Evolutionary conservation across 2,797 vertebrate genomes (phyloP).

Genomic region (Pogonophryne albipinna): DNA sequence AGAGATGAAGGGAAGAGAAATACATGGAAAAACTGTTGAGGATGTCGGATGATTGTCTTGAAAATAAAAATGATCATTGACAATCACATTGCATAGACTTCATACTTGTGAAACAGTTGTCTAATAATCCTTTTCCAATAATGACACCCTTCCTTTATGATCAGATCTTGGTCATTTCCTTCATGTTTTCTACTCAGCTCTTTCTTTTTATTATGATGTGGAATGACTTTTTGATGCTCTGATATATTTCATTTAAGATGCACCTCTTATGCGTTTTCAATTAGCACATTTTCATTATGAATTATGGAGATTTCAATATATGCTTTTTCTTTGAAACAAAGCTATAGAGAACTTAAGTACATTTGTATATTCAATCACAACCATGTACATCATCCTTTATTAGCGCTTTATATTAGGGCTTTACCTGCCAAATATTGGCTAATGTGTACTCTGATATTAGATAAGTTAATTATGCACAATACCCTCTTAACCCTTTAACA

Average conservation of each 20-base stretch:
- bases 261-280: not conserved
- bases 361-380: not conserved
- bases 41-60: too few species aligned
- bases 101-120: not conserved
- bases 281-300: not conserved
- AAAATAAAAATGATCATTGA: too few species aligned
- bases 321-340: not conserved
- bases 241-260: not conserved
- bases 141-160: not conserved
- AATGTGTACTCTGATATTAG: not conserved
- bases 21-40: too few species aligned
- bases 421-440: not conserved
- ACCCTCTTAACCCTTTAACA: not conserved
- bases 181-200: not conserved
- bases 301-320: not conserved
- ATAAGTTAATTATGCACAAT: not conserved
- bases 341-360: not conserved
- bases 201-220: not conserved
- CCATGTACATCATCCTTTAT: not conserved
- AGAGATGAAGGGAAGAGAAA: conserved; percentile 14
- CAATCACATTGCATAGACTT: not conserved
- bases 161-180: not conserved
- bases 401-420: not conserved
- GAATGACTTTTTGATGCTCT: not conserved
- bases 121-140: conserved; percentile 4